Evolutionary conservation across 2,888 invertebrate species (phyloP), one percentile per base, ranked within the genome.

Genomic region (Corbicula japonica): DNA sequence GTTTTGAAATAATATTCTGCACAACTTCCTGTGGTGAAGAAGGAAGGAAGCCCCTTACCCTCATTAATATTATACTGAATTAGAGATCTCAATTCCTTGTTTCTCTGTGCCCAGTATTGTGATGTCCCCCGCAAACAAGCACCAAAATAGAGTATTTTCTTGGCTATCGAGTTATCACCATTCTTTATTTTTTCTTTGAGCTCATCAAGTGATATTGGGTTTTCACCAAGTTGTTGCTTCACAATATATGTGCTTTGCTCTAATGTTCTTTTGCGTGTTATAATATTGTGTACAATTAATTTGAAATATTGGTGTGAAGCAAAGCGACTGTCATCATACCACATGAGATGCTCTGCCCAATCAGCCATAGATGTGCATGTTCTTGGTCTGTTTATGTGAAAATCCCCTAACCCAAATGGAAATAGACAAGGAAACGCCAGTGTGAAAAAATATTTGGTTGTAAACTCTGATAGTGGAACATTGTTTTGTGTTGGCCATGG

Each of bases 1-100:
- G 87, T 82, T 66, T 84, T 85, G 34, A 87, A 85, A 32, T 87
- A 76, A 68, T 63, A 84, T 34, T 86, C 83, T 35, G 86, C 86
- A 80, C 86, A 87, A 44, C 84, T 86, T 3, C 78, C 84, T 8
- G 84, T 85, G 10, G 77, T 80, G 26, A 84, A 86, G 52, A 85
- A 82, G n/a, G 84, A 83, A 44, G 83, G 84, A 54, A 88, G 50
- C 8, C 79, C 79, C 21, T 69, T 18, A 15, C 77, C 72, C 34
- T 76, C 60, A 65, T 79, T 72, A 28, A 85, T 85, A 23, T 85
- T 26, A 34, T 38, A 80, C 21, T 76, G 73, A 8, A 68, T 65
- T 62, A 65, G 58, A 70, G 80, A 44, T 41, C 76, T 52, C 1
- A 83, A 44, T 61, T 85, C 78, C 56, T 63, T 80, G 0, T 52